Base-by-base conservation (phyloP, 2,888 invertebrate genomes). In the Stenichneumon culpator region DNA sequence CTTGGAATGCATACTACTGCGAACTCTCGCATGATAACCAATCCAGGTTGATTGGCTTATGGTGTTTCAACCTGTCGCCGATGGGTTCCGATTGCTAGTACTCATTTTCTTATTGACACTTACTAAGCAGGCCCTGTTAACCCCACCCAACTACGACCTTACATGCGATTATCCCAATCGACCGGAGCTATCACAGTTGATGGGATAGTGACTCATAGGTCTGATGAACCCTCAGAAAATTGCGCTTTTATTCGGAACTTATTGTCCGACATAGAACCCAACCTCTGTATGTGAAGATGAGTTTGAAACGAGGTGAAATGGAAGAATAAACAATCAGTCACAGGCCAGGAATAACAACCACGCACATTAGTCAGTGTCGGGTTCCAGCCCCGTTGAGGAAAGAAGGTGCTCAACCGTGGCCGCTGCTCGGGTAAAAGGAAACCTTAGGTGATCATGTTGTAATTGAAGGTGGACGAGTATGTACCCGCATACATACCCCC, bases 401-500 rank as follows among this genome's bases (percentile, higher is more conserved):
- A 44, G 16, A 11, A 19, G 14, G 54, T 25, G 74, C 39, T 69
- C 28, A 14, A 68, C 69, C 52, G 50, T 79, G 47, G 68, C 44
- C 57, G 39, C 16, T 39, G 57, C 25, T 28, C 25, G 50, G 73
- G 4, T 47, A 11, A 32, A 25, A 74, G 63, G 83, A 79, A 74
- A n/a, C 22, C 0, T 28, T 60, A 32, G n/a, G 74, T 74, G 79
- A 83, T 83, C 68, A 14, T 28, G 68, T 52, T 50, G 74, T 83
- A 83, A 83, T 79, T 54, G 79, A 79, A 74, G 69, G 63, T 68
- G 39, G 73, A 60, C 68, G 50, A 72, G 57, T 16, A 19, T 11
- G 60, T 44, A 57, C 22, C n/a, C 32, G 63, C 9, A 0, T 54
- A 28, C 19, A 52, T 32, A 77, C 44, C 44, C 28, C 16, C 14